Evolutionary conservation across 2,797 vertebrate genomes (phyloP), one percentile per base, ranked within the genome.

Genomic region (Channa striata): DNA sequence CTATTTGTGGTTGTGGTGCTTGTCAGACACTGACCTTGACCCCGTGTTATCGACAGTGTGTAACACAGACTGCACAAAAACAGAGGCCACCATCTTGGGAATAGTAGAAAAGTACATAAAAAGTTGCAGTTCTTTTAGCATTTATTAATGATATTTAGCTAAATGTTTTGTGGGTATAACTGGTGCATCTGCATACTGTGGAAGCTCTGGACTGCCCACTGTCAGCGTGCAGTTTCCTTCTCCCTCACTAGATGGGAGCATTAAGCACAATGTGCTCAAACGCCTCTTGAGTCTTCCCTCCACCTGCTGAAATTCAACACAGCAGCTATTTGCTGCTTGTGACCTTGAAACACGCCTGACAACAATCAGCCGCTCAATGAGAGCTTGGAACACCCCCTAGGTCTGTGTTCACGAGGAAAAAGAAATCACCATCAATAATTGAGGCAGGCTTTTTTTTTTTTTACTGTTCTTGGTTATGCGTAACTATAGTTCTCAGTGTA

Each of bases 1-100:
- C 34, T 66, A 2, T 71, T 70, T 81, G 74, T 81, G 72, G 68
- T 80, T 71, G 13, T 65, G 62, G 66, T 60, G 83, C 69, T 64
- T 59, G 50, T 74, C 74, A 51, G 64, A 63, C 1, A 11, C 69
- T 86, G 85, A 91, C 90, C 86, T 91, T 90, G 84, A 82, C 52
- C 6, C 8, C 19, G 5, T 37, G 56, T 57, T 63, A 17, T 57
- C 53, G 72, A 66, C 51, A n/a, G 71, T 39, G 49, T 6, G 36
- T 59, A 64, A 77, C 68, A 67, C 50, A 8, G 30, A 11, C 12
- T 63, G 59, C 59, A 57, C 7, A 5, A 57, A n/a, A 77, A 49
- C 44, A 74, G 17, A 56, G 46, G 9, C 25, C 64, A 60, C 47
- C 33, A 36, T 74, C 16, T 23, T 7, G 44, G 17, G 1, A 58